phyloP scores from a whole-genome alignment of 2,113 vertebrate genomes.

The Elachura formosa region DNA sequence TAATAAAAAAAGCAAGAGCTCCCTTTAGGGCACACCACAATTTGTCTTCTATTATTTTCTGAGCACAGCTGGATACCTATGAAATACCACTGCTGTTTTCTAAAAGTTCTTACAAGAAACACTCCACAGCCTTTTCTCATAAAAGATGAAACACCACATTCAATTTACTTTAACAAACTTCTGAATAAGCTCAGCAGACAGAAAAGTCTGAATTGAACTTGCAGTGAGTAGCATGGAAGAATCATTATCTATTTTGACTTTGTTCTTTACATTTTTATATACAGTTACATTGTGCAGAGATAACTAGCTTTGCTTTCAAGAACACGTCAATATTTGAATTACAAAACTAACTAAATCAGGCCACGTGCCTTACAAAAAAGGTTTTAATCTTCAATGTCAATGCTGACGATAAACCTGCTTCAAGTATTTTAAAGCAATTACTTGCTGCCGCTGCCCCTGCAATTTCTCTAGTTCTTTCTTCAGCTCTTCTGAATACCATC shows the following conservation, averaged over 20 bases:
- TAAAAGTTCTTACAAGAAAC: not conserved
- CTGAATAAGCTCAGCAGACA: not conserved
- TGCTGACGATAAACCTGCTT: slow-evolving; percentile 69
- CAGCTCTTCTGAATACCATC: slow-evolving; percentile 96
- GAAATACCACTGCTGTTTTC: not conserved
- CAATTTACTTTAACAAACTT: not conserved
- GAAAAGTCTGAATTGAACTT: not conserved
- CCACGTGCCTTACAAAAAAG: slow-evolving; percentile 67
- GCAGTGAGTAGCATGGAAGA: not conserved
- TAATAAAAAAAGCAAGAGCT: not conserved
- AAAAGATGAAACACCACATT: not conserved
- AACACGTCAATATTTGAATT: slow-evolving; percentile 46
- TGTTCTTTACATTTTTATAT: not conserved
- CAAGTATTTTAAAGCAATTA: slow-evolving; percentile 89
- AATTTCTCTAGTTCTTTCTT: slow-evolving; percentile 98
- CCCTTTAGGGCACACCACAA: not conserved
- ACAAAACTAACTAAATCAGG: slow-evolving; percentile 63
- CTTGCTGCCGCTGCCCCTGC: slow-evolving; percentile 96
- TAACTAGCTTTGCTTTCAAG: not conserved
- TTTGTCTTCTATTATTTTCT: not conserved
- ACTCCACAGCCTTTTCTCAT: not conserved
- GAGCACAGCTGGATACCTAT: not conserved
- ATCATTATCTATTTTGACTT: not conserved
- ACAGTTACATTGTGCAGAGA: not conserved
- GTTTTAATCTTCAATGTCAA: slow-evolving; percentile 65